Conservation (phyloP, 2,888 invertebrate genomes). For the Drosophila yooni region DNA sequence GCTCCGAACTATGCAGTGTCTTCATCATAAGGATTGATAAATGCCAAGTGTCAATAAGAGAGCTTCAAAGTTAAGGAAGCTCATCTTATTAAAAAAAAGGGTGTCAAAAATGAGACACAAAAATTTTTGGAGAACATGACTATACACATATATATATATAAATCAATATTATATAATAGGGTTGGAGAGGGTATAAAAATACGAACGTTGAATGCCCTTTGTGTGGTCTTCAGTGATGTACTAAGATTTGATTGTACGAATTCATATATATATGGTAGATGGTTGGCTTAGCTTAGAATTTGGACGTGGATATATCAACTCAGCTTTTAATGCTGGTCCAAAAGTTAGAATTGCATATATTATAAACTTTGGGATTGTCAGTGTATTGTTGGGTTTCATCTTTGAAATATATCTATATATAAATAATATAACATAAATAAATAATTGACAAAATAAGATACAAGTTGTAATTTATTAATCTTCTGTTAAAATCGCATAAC, state of each 20-base stretch:
- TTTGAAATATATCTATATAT: not conserved
- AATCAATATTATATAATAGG: not conserved
- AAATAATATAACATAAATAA: rapidly evolving
- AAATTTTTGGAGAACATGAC: not conserved
- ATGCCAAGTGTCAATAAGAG: not conserved
- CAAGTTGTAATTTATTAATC: not conserved
- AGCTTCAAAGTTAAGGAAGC: not conserved
- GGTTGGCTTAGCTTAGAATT: not conserved
- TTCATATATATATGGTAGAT: not conserved
- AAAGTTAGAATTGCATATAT: not conserved
- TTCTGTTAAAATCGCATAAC: not conserved
- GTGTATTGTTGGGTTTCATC: not conserved
- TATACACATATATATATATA: not conserved
- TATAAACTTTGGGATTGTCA: not conserved
- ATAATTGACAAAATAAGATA: not conserved
- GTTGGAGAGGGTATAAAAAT: not conserved
- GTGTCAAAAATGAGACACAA: not conserved
- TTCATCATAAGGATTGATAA: not conserved
- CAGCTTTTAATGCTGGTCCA: not conserved
- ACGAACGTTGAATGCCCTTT: conserved; percentile 29
- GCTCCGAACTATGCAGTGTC: not conserved
- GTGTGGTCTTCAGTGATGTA: not conserved
- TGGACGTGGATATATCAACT: not conserved
- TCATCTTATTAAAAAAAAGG: not conserved
- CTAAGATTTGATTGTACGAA: not conserved